These are phyloP conservation scores for Epizoanthus stellaris DNA, from an alignment of 92 coral and sea anemone genomes.

Conservation along the genomic window DNA sequence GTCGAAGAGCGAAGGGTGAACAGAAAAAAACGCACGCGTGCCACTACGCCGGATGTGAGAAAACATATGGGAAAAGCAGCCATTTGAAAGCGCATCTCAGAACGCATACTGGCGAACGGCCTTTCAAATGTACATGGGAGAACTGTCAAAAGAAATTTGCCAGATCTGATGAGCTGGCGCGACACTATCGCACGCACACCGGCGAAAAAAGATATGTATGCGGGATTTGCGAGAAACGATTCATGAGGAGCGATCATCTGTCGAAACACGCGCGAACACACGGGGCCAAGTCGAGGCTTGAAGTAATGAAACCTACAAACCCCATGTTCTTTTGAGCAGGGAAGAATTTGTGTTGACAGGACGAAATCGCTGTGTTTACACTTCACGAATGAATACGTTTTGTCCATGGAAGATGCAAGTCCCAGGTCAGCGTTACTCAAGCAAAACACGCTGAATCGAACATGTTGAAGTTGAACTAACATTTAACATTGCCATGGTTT, in stretches of 20 bases:
- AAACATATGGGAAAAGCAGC: constrained; percentile 90
- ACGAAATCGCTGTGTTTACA: not conserved
- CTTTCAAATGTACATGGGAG: constrained; percentile 85
- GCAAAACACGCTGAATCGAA: no score
- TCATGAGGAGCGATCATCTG: constrained; percentile 94
- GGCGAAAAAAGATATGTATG: constrained; percentile 93
- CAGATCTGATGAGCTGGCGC: constrained; percentile 93
- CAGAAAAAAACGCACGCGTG: constrained; percentile 84
- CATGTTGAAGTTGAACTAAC: not conserved
- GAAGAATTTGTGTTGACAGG: constrained; percentile 18
- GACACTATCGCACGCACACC: constrained; percentile 92
- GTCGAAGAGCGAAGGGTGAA: constrained; percentile 58
- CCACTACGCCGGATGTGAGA: constrained; percentile 77
- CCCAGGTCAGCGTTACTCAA: not conserved
- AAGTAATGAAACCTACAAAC: constrained; percentile 75
- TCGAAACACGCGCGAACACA: constrained; percentile 89
- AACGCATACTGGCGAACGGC: constrained; percentile 92
- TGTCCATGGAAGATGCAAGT: not conserved
- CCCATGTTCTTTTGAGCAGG: constrained; percentile 78
- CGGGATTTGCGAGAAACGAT: constrained; percentile 79
- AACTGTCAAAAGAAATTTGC: constrained; percentile 93
- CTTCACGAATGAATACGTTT: not conserved
- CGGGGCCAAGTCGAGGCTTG: constrained; percentile 67
- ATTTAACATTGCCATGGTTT: not conserved
- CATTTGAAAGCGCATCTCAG: constrained; percentile 94